Evolutionary conservation across 2,113 vertebrate genomes (phyloP).

Genomic region (Mormyrus lacerda): DNA sequence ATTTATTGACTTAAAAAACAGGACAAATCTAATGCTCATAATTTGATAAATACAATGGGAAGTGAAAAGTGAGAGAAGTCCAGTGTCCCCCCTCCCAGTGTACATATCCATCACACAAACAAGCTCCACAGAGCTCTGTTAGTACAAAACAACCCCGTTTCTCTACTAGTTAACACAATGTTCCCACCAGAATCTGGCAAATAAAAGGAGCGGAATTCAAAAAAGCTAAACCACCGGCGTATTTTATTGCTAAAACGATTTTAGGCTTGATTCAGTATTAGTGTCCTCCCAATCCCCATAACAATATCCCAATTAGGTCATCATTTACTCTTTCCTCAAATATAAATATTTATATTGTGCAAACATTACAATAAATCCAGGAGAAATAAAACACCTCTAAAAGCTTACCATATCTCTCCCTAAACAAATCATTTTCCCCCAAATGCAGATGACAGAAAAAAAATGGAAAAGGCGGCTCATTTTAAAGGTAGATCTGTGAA

Average conservation of each 20-base stretch:
- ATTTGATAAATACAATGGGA: conserved; percentile 17
- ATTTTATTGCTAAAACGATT: conserved; percentile 44
- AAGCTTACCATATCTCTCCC: neutral
- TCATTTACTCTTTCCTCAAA: conserved; percentile 28
- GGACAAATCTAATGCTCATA: conserved; percentile 26
- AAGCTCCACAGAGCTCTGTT: neutral
- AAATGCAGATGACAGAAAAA: conserved; percentile 16
- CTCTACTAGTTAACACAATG: conserved; percentile 4
- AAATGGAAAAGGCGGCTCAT: neutral
- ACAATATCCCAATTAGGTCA: conserved; percentile 14
- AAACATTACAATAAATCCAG: conserved; percentile 24
- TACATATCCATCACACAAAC: conserved; percentile 2
- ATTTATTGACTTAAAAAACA: conserved; percentile 42
- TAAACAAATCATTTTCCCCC: neutral
- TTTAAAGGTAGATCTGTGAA: conserved; percentile 11
- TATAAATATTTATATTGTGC: conserved; percentile 30
- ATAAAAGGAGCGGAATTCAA: conserved; percentile 27
- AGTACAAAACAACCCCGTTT: conserved; percentile 12
- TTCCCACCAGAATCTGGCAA: conserved; percentile 21
- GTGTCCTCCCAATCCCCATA: conserved; percentile 2
- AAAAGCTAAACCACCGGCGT: conserved; percentile 31
- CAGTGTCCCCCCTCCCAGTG: neutral
- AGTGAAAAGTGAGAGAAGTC: conserved; percentile 8
- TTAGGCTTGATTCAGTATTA: conserved; percentile 5
- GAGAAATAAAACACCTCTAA: conserved; percentile 13